These are phyloP conservation scores for Clarias batrachus DNA, from an alignment of 2,113 vertebrate genomes.

Conservation along the genomic window DNA sequence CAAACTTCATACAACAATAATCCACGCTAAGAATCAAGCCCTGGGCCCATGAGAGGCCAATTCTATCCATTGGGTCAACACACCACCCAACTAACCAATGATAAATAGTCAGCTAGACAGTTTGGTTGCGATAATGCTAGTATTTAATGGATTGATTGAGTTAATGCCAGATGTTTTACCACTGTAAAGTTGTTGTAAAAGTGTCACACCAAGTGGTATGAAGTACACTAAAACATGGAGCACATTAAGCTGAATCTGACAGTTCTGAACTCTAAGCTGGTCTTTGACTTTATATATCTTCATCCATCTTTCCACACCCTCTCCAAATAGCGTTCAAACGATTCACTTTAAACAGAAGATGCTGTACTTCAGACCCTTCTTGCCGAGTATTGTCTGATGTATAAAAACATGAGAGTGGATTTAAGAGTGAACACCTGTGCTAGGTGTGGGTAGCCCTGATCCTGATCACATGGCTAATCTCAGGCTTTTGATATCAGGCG, in stretches of 20 bases:
- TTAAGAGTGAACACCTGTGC: constrained; percentile 55
- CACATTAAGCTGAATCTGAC: neutral
- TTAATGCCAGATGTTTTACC: neutral
- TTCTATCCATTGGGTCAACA: neutral
- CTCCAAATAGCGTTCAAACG: constrained; percentile 38
- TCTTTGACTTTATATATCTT: constrained; percentile 33
- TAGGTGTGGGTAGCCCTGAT: constrained; percentile 56
- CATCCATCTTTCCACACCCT: constrained; percentile 27
- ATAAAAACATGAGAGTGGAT: constrained; percentile 32
- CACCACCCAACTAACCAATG: neutral
- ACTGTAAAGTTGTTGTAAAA: neutral
- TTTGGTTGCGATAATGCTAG: neutral
- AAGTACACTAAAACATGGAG: neutral
- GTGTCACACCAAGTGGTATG: neutral
- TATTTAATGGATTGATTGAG: neutral
- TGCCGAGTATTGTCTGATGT: constrained; percentile 31
- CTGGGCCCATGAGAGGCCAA: neutral
- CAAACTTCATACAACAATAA: neutral
- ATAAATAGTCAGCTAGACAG: neutral
- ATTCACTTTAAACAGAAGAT: constrained; percentile 23
- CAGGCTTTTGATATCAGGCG: constrained; percentile 42
- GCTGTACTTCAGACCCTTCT: constrained; percentile 14
- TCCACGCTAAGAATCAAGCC: neutral
- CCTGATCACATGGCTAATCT: constrained; percentile 21
- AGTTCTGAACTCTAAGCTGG: neutral